Percentiles rank a stretch among this genome's conserved stretches.
phyloP scores from a whole-genome alignment of 2,797 vertebrate genomes.

The Semotilus atromaculatus region DNA sequence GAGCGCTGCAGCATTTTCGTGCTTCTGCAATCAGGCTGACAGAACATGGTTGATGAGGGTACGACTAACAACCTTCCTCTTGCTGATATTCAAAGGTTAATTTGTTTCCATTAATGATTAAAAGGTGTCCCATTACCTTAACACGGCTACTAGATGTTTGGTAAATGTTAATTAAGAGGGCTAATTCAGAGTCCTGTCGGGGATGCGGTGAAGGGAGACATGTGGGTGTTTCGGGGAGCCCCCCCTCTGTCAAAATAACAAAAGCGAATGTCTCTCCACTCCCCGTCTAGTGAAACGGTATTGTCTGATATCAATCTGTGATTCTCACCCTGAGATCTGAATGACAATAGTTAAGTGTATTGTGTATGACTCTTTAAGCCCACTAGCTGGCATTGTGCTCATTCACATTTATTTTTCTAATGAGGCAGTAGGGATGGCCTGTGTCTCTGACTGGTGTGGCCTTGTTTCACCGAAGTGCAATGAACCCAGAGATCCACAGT shows the following conservation, averaged over 20 bases:
- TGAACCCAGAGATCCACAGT: constrained; percentile 2
- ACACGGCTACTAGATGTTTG: constrained; percentile 58
- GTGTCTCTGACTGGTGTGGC: constrained; percentile 13
- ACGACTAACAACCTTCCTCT: constrained; percentile 58
- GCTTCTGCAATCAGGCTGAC: constrained; percentile 52
- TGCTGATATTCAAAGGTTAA: constrained; percentile 76
- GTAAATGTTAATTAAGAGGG: constrained; percentile 63
- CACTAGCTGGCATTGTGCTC: constrained; percentile 30
- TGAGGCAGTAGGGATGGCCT: background rate
- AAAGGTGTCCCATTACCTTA: constrained; percentile 68
- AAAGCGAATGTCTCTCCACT: constrained; percentile 31
- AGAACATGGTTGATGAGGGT: constrained; percentile 49
- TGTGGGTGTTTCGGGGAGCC: background rate
- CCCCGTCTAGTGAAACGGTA: constrained; percentile 20
- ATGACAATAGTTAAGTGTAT: constrained; percentile 60
- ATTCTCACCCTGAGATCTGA: constrained; percentile 61
- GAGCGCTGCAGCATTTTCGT: constrained; percentile 40
- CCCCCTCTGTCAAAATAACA: constrained; percentile 40
- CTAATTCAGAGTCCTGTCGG: constrained; percentile 58
- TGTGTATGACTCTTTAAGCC: constrained; percentile 42
- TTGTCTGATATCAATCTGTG: constrained; percentile 56
- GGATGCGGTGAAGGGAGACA: constrained; percentile 1
- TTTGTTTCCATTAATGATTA: constrained; percentile 76
- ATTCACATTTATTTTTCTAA: constrained; percentile 27
- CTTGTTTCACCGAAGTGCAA: background rate